Percentiles rank a stretch among this genome's conserved stretches.
Evolutionary conservation across 1,140 invertebrate genomes (phyloP).

Genomic region (Phocides pigmalion): DNA sequence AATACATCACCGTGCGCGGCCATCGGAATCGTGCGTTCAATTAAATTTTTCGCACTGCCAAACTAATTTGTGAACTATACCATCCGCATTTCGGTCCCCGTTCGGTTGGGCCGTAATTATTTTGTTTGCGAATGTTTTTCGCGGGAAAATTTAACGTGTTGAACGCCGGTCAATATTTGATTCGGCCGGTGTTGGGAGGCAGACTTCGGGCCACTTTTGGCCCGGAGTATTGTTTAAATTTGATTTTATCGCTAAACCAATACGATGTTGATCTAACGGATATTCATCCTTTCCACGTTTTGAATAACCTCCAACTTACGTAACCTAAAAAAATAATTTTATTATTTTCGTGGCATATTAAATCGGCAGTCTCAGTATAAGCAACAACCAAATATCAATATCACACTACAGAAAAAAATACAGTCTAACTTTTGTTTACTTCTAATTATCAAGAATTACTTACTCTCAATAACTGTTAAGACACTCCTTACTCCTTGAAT

Average conservation of each 20-base stretch:
- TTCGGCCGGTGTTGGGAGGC: slow-evolving; percentile 44
- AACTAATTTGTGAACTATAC: slow-evolving; percentile 80
- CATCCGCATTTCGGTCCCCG: slow-evolving; percentile 52
- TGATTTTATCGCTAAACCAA: slow-evolving; percentile 45
- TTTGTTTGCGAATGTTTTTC: slow-evolving; percentile 78
- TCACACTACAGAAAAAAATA: too few relatives aligned
- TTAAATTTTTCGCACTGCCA: slow-evolving; percentile 74
- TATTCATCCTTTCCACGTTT: not conserved
- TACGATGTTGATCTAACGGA: not conserved
- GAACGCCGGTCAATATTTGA: slow-evolving; percentile 76
- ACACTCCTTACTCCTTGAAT: too few relatives aligned
- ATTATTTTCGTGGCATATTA: too few relatives aligned
- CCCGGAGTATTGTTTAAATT: slow-evolving; percentile 58
- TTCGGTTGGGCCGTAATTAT: slow-evolving; percentile 65
- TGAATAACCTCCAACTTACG: too few relatives aligned
- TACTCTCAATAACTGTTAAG: too few relatives aligned
- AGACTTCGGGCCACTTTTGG: slow-evolving; percentile 55
- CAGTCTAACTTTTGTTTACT: too few relatives aligned
- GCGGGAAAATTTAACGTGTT: slow-evolving; percentile 71
- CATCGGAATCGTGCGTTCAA: slow-evolving; percentile 62
- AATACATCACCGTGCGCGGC: slow-evolving; percentile 68
- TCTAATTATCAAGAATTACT: too few relatives aligned
- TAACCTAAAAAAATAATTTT: too few relatives aligned
- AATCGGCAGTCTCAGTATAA: too few relatives aligned
- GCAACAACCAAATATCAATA: too few relatives aligned